Conservation (phyloP, 2,113 vertebrate genomes). For the Petrocephalus microphthalmus region DNA sequence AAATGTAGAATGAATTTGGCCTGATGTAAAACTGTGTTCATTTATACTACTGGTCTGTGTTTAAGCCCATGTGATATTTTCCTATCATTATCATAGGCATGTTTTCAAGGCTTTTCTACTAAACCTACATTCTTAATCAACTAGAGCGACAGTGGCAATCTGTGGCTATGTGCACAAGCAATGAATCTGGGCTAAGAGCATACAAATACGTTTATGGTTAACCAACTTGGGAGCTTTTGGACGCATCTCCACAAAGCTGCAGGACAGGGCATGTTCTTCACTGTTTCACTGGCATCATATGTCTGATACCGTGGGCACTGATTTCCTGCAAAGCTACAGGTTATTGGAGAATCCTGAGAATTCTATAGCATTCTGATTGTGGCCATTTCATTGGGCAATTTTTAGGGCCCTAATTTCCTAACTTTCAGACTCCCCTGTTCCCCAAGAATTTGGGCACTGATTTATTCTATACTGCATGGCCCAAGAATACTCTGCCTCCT, state of each 20-base stretch:
- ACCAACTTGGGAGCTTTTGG: neutral
- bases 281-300: neutral
- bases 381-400: neutral
- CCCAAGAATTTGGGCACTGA: neutral
- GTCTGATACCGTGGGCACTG: neutral
- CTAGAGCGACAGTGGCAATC: neutral
- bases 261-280: neutral
- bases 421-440: neutral
- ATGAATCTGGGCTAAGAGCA: neutral
- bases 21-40: neutral
- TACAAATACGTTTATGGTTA: neutral
- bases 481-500: neutral
- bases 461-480: neutral
- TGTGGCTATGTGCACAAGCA: neutral
- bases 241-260: neutral
- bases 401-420: neutral
- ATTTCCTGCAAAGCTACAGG: neutral
- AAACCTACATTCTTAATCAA: neutral
- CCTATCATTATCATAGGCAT: neutral
- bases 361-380: neutral
- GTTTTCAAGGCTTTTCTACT: neutral
- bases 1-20: neutral
- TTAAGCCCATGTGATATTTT: neutral
- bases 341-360: neutral
- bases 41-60: neutral